phyloP scores from a whole-genome alignment of 2,888 invertebrate genomes.

The Phaedon cochleariae region DNA sequence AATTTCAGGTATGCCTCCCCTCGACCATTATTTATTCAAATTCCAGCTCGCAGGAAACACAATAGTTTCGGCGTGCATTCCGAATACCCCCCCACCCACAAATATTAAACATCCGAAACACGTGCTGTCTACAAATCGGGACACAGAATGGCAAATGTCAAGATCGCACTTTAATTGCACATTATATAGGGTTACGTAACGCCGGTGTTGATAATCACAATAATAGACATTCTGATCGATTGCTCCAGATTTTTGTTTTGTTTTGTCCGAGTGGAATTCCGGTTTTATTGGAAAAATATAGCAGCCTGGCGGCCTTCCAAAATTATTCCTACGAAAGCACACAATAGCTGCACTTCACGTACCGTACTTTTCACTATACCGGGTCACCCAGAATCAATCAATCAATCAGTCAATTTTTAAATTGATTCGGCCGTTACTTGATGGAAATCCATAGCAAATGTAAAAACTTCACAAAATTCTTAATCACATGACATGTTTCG shows the following conservation, averaged over 20 bases:
- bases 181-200: constrained; percentile 19
- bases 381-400: too few species aligned
- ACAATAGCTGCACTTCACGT: background rate
- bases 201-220: constrained; percentile 14
- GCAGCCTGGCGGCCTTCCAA: background rate
- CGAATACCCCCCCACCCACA: constrained; percentile 7
- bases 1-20: background rate
- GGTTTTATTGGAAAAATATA: background rate
- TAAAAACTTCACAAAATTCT: too few species aligned
- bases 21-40: constrained; percentile 1
- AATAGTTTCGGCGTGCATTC: constrained; percentile 3
- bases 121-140: constrained; percentile 22
- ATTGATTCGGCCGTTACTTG: too few species aligned
- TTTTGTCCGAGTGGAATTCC: background rate
- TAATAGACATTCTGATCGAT: background rate
- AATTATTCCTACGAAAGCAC: background rate
- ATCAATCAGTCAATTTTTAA: too few species aligned
- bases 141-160: constrained; percentile 16
- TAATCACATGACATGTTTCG: too few species aligned
- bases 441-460: too few species aligned
- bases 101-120: constrained; percentile 11
- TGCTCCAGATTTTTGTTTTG: background rate
- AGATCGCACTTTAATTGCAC: constrained; percentile 20
- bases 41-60: background rate
- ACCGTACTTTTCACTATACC: background rate